Base-by-base conservation (phyloP, 2,113 vertebrate genomes). In the Labrus mixtus region DNA sequence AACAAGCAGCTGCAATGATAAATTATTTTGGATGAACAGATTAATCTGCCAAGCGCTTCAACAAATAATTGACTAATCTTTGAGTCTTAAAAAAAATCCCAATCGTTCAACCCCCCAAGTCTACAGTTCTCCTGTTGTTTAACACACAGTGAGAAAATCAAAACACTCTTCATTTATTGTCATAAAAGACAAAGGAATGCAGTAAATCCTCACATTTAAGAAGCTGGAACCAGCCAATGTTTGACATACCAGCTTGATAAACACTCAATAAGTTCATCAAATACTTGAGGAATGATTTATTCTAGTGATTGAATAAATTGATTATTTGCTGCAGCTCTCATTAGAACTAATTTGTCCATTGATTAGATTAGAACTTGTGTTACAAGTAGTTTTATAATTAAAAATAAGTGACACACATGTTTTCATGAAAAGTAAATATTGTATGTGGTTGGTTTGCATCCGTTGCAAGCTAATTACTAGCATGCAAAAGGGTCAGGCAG, bases 401-500 rank as follows among this genome's bases (percentile, higher is more conserved):
- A 67, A 33, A 82, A 79, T 29, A 73, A 60, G 43, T 48, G 6
- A 10, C 53, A 8, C 15, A 20, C 13, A 55, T 73, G 37, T 62
- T 3, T 45, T 63, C 50, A 73, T 82, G 67, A 87, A 82, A 66
- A 41, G 43, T 61, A 57, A 86, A 85, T 90, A 76, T 78, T 77
- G 68, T 72, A 41, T 10, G n/a, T 56, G 39, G 55, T 74, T 62
- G 60, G 65, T 87, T 78, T 83, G 80, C 39, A 84, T 86, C 78
- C 79, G 77, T 70, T 79, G 77, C 75, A 88, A 91, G 90, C 87
- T 91, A 89, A 92, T 93, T 89, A 90, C 78, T 54, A 78, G 68
- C 75, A 69, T 78, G 64, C 51, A 84, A 72, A 81, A 73, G 89
- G 92, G 89, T 92, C 90, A 92, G 0, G 22, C 76, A 68, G 80